A percentile compares a stretch with the other conserved stretches of the same genome.
Conservation (phyloP, 2,888 invertebrate genomes). For the Pimpla rufipes region DNA sequence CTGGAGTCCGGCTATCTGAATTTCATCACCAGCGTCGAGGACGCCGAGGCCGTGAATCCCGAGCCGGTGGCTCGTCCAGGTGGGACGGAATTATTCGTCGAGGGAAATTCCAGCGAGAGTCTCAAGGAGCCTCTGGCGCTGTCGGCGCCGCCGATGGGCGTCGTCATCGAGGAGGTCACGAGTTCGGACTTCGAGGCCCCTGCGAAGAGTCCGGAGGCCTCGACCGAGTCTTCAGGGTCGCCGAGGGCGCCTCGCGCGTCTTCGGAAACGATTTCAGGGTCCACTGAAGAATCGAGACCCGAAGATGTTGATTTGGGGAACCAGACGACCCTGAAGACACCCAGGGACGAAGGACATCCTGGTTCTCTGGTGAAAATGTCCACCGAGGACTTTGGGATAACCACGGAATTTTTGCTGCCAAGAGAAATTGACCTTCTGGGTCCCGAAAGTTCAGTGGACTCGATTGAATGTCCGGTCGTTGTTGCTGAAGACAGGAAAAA, state of each 20-base stretch:
- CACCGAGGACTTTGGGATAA: neutral
- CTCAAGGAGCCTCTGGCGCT: constrained; percentile 74
- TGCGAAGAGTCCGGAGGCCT: constrained; percentile 31
- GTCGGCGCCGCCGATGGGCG: constrained; percentile 71
- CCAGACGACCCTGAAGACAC: neutral
- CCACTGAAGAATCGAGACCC: constrained; percentile 1
- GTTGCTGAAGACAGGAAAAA: too few species aligned
- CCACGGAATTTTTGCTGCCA: constrained; percentile 3
- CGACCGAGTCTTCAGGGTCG: constrained; percentile 23
- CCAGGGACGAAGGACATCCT: neutral
- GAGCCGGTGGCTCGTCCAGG: constrained; percentile 1
- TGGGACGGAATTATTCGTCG: constrained; percentile 31
- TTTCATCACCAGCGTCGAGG: constrained; percentile 80
- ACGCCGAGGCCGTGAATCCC: constrained; percentile 63
- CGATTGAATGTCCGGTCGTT: constrained; percentile 51
- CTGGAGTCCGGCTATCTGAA: constrained; percentile 77
- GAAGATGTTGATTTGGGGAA: neutral
- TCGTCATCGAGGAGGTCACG: constrained; percentile 81
- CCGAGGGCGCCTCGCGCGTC: constrained; percentile 29
- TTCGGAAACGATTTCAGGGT: constrained; percentile 25
- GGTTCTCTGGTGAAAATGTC: neutral
- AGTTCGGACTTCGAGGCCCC: constrained; percentile 58
- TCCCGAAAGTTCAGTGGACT: constrained; percentile 62
- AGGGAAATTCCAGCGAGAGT: constrained; percentile 59
- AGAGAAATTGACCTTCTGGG: constrained; percentile 39